Conservation (phyloP, 1,140 invertebrate species). For the Anoplophora glabripennis region DNA sequence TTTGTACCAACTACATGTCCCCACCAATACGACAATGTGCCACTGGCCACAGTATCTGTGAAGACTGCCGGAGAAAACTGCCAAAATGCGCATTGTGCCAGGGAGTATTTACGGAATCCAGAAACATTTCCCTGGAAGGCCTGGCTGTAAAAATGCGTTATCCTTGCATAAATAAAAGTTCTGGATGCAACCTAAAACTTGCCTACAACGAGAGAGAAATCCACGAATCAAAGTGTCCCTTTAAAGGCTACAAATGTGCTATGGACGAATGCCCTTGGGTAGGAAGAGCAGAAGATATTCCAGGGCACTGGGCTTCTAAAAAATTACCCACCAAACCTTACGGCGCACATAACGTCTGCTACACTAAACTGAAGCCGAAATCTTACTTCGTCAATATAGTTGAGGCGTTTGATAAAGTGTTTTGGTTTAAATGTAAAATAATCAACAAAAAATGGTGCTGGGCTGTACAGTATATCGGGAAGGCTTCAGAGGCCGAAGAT, state of each 20-base stretch:
- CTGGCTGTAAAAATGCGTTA: constrained; percentile 25
- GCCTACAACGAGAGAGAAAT: constrained; percentile 13
- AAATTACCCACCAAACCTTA: constrained; percentile 23
- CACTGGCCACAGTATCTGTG: constrained; percentile 32
- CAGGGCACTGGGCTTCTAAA: constrained; percentile 24
- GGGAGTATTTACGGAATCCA: constrained; percentile 16
- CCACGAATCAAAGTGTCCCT: constrained; percentile 20
- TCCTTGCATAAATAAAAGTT: constrained; percentile 21
- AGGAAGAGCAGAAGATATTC: constrained; percentile 20
- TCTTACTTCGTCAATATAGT: constrained; percentile 22
- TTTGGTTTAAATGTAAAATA: constrained; percentile 28
- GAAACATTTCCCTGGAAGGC: constrained; percentile 25
- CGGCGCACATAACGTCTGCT: constrained; percentile 21
- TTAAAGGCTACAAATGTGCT: constrained; percentile 21
- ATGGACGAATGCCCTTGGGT: constrained; percentile 22
- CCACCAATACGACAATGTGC: constrained; percentile 29
- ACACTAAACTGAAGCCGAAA: constrained; percentile 26
- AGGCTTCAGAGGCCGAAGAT: constrained; percentile 5
- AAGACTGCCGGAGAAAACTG: constrained; percentile 20
- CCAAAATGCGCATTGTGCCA: constrained; percentile 26
- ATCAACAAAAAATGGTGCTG: constrained; percentile 18
- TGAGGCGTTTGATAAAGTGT: constrained; percentile 19
- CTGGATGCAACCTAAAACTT: constrained; percentile 11
- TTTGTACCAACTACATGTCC: constrained; percentile 30
- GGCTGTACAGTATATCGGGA: constrained; percentile 23